Evolutionary conservation across 2,113 vertebrate species (phyloP), one percentile per base, ranked within the genome.

Genomic region (Pungitius pungitius): DNA sequence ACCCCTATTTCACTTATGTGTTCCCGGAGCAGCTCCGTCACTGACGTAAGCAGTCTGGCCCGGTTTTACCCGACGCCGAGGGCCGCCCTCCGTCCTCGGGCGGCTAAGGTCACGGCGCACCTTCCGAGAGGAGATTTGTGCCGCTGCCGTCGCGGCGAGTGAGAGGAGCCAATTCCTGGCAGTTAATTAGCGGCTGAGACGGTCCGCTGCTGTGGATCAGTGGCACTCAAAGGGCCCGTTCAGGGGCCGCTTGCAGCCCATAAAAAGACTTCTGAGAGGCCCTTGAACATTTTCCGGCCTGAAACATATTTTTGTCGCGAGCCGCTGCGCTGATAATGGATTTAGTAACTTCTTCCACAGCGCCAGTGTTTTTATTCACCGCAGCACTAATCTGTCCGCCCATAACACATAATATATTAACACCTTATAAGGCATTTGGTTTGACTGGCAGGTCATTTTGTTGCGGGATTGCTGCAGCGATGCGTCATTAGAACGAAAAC

Each of bases 161-260:
- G 67, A 81, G 75, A 60, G 45, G 51, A 43, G 70, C 71, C 84
- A 77, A 56, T 51, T 77, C 75, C 83, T 5, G 84, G 37, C 75
- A 83, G 80, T 82, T 88, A 87, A 89, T 84, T 84, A 77, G 40
- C 20, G 75, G 75, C 88, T 83, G 72, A 86, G 82, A 78, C 54
- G 69, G 55, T 58, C 83, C 80, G 77, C 15, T 59, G 51, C 77
- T 67, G 61, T 39, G 70, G 80, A 89, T 89, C 86, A 73, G 74
- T 61, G 77, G 45, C 6, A 45, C 84, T 88, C 71, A 66, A 40
- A 45, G 68, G 82, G 76, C 78, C 64, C 13, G 24, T 78, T 69
- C 74, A 30, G 80, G 85, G 84, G 78, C 82, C 81, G 72, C 83
- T 86, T 54, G 61, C 75, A 71, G 73, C 52, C 76, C 62, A 18